A percentile compares a stretch with the other conserved stretches of the same genome.
These are phyloP conservation scores for Pardosa pseudoannulata DNA, from an alignment of 2,888 invertebrate genomes.

Conservation along the genomic window DNA sequence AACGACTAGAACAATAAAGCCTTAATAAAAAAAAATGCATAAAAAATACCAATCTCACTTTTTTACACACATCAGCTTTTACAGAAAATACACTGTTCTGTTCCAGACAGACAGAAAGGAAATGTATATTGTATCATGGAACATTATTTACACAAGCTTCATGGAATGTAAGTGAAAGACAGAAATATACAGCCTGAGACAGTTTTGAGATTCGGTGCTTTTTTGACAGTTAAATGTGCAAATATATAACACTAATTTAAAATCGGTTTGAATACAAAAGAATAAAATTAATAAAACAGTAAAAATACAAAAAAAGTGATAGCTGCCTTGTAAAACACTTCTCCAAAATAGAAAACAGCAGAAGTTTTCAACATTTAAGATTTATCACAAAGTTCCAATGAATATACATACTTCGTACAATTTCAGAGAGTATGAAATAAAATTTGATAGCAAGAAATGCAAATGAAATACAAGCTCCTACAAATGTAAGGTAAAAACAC, in stretches of 20 bases:
- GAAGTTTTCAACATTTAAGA: not conserved
- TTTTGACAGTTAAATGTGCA: not conserved
- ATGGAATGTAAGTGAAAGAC: conserved; percentile 64
- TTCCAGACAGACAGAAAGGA: conserved; percentile 12
- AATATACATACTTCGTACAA: not conserved
- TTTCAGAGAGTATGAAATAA: not conserved
- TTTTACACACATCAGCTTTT: conserved; percentile 10
- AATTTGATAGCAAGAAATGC: not conserved
- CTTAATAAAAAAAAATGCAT: conserved; percentile 13
- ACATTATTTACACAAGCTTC: conserved; percentile 44
- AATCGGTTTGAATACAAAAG: not conserved
- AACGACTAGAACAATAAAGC: conserved; percentile 55
- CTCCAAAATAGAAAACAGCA: not conserved
- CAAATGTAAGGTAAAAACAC: too few species aligned
- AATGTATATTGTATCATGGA: conserved; percentile 16
- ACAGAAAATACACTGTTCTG: conserved; percentile 26
- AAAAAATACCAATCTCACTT: conserved; percentile 1
- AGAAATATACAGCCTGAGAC: conserved; percentile 40
- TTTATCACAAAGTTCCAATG: conserved; percentile 4
- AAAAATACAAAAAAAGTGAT: conserved; percentile 11
- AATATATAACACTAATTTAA: conserved; percentile 11
- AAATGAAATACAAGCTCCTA: not conserved
- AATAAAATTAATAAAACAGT: not conserved
- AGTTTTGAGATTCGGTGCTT: conserved; percentile 23
- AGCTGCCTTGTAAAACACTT: conserved; percentile 18